Base-by-base conservation (phyloP, 2,888 invertebrate species). In the Tachina fera region DNA sequence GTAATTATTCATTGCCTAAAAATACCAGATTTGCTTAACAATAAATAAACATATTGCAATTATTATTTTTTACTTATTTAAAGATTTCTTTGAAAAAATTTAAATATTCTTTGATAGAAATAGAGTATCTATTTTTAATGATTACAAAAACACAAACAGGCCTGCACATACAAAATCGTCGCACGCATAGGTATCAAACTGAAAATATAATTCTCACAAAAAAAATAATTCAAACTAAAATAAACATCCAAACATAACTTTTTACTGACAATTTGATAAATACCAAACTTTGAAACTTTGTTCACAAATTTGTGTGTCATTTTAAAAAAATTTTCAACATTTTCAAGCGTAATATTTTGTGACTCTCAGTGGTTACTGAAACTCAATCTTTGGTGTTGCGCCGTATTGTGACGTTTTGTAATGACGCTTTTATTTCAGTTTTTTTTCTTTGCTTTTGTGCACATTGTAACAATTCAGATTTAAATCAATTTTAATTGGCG, bases 401-500 rank as follows among this genome's bases (percentile, higher is more conserved):
- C 31, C 31, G 41, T 76, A 70, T 13, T 79, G 70, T 51, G 63
- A 67, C 43, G 9, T 68, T 70, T 76, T 79, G 47, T n/a, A n/a
- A n/a, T n/a, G n/a, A n/a, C n/a, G n/a, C n/a, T 10, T 58, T 31
- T 4, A 47, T 19, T 78, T 76, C 4, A 0, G 2, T 31, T 31
- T 31, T 31, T 31, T 4, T 31, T 65, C 75, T 22, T 65, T 53
- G 79, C 70, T 70, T 60, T 80, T 78, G 63, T 63, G 45, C 65
- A 72, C 71, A 41, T 71, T 77, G 80, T 76, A 84, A 68, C 68
- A 70, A 83, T 80, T 83, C 53, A 71, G 86, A 87, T 87, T 84
- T 68, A 81, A 87, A 87, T 87, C 88, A 87, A 87, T 83, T 87
- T 85, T 88, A 88, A 88, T 87, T 88, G 88, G 88, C 88, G 88